A percentile compares a stretch with the other conserved stretches of the same genome.
phyloP scores from a whole-genome alignment of 2,888 invertebrate species.

The Epicampocera succincta region DNA sequence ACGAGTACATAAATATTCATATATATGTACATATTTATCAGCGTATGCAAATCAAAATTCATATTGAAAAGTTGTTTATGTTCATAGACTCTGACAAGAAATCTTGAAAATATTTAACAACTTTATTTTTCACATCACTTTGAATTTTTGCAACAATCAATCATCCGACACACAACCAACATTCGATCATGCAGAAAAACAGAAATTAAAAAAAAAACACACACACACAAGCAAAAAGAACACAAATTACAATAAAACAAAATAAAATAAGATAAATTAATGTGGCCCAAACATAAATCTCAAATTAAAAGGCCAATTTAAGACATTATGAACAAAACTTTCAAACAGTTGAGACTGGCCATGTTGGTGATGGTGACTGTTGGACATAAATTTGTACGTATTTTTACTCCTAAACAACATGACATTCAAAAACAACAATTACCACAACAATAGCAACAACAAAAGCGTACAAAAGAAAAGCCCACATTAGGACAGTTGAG shows the following conservation, averaged over 20 bases:
- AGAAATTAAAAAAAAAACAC: slow-evolving; percentile 36
- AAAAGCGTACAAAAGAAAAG: slow-evolving; percentile 25
- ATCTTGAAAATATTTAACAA: slow-evolving; percentile 64
- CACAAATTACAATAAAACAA: slow-evolving; percentile 9
- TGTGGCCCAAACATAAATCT: slow-evolving; percentile 58
- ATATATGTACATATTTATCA: slow-evolving; percentile 10
- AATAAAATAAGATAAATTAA: slow-evolving; percentile 60
- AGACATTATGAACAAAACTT: slow-evolving; percentile 47
- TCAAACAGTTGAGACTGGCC: slow-evolving; percentile 20
- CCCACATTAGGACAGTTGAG: slow-evolving; percentile 58
- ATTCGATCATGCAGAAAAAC: slow-evolving; percentile 63
- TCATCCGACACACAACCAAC: slow-evolving; percentile 50
- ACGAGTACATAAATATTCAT: slow-evolving; percentile 16
- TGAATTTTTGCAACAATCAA: slow-evolving; percentile 62
- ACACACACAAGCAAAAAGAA: slow-evolving; percentile 23
- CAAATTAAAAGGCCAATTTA: slow-evolving; percentile 65
- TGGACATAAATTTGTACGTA: slow-evolving; percentile 14
- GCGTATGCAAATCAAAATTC: slow-evolving; percentile 31
- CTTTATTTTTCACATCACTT: slow-evolving; percentile 68
- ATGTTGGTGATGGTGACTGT: slow-evolving; percentile 4
- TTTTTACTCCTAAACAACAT: slow-evolving; percentile 31
- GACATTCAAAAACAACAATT: slow-evolving; percentile 30
- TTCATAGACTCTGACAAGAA: slow-evolving; percentile 20
- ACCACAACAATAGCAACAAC: background rate
- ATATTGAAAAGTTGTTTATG: slow-evolving; percentile 23